These are phyloP conservation scores for Craseonycteris thonglongyai DNA, from an alignment of 2,113 vertebrate genomes.

Conservation along the genomic window DNA sequence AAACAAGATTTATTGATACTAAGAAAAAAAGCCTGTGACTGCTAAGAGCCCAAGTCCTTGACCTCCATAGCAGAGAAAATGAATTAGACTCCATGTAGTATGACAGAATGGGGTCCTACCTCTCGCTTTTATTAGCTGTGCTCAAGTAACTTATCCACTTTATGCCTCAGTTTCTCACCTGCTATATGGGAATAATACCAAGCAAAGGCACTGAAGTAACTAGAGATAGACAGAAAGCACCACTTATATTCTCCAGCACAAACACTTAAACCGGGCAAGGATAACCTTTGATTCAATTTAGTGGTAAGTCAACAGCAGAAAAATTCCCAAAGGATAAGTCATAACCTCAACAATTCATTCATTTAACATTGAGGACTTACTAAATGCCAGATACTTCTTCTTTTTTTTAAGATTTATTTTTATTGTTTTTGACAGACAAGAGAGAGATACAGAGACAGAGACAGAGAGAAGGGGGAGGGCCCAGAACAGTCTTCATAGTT, in stretches of 20 bases:
- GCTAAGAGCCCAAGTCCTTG: background rate
- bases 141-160: background rate
- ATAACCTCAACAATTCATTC: background rate
- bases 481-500: too few relatives aligned
- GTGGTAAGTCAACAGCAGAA: background rate
- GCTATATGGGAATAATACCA: background rate
- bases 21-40: background rate
- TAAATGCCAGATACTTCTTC: background rate
- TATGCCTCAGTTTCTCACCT: background rate
- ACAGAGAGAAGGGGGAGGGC: too few relatives aligned
- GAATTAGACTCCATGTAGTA: background rate
- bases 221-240: background rate
- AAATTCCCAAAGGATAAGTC: background rate
- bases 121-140: background rate
- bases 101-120: too few relatives aligned
- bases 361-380: background rate
- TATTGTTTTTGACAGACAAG: too few relatives aligned
- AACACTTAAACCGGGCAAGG: background rate
- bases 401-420: too few relatives aligned
- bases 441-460: too few relatives aligned
- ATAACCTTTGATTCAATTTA: background rate
- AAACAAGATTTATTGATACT: background rate
- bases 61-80: background rate
- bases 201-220: background rate
- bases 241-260: background rate